Conservation (phyloP, 1,140 invertebrate genomes). For the Protaetia brevitarsis region DNA sequence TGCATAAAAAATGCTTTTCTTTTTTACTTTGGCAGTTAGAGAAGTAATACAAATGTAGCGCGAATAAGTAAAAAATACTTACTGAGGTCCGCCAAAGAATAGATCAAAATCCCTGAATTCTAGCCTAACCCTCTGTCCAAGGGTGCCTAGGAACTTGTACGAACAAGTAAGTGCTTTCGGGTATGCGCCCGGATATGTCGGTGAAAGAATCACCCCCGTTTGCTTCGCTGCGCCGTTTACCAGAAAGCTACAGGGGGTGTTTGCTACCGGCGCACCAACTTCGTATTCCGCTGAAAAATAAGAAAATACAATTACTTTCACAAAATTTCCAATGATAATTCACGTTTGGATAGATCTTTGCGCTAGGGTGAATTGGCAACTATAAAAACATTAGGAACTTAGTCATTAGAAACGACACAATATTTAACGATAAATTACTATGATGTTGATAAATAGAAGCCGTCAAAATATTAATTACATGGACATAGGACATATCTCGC, state of each 20-base stretch:
- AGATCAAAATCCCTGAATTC: constrained; percentile 98
- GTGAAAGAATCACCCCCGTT: constrained; percentile 88
- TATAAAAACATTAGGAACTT: too few species aligned
- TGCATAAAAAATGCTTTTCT: too few species aligned
- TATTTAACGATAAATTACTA: too few species aligned
- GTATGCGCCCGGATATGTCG: constrained; percentile 98
- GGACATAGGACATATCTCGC: too few species aligned
- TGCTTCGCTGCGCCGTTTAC: constrained; percentile 71
- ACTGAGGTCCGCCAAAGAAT: constrained; percentile 98
- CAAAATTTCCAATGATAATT: too few species aligned
- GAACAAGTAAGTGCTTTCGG: constrained; percentile 92
- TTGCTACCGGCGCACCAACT: constrained; percentile 79
- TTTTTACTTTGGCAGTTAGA: too few species aligned
- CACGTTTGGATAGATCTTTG: too few species aligned
- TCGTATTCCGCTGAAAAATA: constrained; percentile 74
- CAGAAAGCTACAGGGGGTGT: constrained; percentile 78
- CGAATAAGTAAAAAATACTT: constrained; percentile 55
- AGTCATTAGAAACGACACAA: too few species aligned
- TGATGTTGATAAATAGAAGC: too few species aligned
- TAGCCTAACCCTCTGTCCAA: constrained; percentile 87
- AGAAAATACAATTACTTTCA: constrained; percentile 15
- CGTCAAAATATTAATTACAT: too few species aligned
- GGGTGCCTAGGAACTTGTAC: constrained; percentile 88
- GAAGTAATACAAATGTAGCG: background rate
- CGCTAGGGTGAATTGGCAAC: too few species aligned